Conservation (phyloP, 2,113 vertebrate species). For the Lepus timidus region DNA sequence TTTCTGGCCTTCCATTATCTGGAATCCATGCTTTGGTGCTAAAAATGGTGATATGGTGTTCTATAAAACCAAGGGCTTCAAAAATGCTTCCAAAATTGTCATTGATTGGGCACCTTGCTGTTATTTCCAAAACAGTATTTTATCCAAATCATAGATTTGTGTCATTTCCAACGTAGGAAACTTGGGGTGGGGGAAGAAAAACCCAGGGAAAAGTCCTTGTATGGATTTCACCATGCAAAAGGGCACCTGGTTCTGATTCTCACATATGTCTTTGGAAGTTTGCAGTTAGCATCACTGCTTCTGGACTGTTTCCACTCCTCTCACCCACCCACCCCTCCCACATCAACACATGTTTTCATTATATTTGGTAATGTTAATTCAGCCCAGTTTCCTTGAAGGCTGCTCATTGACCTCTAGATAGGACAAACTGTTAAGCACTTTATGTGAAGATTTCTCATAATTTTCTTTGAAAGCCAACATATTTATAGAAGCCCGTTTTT, state of each 20-base stretch:
- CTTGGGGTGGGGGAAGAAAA: neutral
- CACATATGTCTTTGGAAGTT: too few relatives aligned
- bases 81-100: neutral
- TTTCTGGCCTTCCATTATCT: neutral
- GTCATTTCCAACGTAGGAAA: neutral
- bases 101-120: neutral
- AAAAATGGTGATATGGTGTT: neutral
- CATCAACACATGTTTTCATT: neutral
- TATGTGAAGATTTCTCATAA: constrained; percentile 23
- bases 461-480: constrained; percentile 50
- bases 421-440: neutral
- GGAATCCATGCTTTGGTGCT: neutral
- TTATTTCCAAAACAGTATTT: neutral
- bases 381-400: constrained; percentile 18
- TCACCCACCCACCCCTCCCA: neutral
- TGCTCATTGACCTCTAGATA: neutral
- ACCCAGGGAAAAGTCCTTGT: neutral
- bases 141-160: neutral
- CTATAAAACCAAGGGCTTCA: neutral
- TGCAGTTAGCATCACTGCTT: neutral
- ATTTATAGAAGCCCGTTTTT: neutral
- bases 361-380: neutral
- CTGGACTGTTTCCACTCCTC: neutral
- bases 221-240: neutral
- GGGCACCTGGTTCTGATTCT: neutral